Evolutionary conservation across 2,888 invertebrate species (phyloP).

Genomic region (Andrena fulva): DNA sequence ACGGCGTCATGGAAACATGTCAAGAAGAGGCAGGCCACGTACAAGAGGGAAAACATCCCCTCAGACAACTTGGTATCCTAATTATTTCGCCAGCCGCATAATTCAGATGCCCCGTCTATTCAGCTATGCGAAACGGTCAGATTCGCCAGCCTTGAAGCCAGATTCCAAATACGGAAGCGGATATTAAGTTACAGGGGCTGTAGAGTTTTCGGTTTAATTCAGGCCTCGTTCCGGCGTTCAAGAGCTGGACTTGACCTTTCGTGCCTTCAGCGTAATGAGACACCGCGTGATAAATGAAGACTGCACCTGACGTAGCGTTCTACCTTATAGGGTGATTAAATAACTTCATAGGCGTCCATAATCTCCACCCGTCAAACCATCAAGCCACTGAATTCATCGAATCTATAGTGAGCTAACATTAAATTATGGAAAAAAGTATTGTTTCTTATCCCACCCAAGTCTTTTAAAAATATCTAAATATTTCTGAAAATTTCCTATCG

Average conservation of each 20-base stretch:
- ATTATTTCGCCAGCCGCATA: constrained; percentile 54
- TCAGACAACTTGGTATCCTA: constrained; percentile 32
- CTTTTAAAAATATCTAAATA: neutral
- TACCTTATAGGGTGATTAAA: neutral
- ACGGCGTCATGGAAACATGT: neutral
- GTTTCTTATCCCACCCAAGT: neutral
- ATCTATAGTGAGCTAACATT: neutral
- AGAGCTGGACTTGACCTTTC: constrained; percentile 40
- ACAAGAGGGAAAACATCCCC: constrained; percentile 19
- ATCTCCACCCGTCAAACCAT: neutral
- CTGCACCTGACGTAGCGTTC: neutral
- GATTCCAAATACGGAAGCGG: constrained; percentile 41
- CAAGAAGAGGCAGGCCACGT: neutral
- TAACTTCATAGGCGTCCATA: neutral
- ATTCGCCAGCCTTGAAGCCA: constrained; percentile 31
- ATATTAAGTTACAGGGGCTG: constrained; percentile 47
- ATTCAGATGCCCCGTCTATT: constrained; percentile 40
- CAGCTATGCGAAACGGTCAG: constrained; percentile 50
- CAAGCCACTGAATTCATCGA: neutral
- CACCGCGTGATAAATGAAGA: constrained; percentile 20
- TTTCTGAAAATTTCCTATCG: neutral
- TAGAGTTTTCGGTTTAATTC: constrained; percentile 42
- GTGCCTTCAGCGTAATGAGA: constrained; percentile 23
- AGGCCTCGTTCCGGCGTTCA: constrained; percentile 26
- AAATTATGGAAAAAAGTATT: neutral